Conservation (phyloP, 1,140 invertebrate species). For the Leptopilina boulardi region DNA sequence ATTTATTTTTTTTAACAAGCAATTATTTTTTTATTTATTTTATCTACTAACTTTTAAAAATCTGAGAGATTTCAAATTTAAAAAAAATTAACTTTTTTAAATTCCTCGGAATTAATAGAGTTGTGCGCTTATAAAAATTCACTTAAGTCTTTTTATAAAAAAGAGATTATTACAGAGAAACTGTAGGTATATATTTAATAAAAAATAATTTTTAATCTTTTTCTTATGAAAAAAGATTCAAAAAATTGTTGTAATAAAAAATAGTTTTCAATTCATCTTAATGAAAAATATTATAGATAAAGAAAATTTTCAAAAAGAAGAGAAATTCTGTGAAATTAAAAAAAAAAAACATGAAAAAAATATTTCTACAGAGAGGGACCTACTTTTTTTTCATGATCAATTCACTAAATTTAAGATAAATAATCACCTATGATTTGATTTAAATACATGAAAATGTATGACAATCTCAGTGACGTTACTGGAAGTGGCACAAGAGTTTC, state of each 20-base stretch:
- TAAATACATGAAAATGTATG: too few relatives aligned
- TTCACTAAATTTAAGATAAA: background rate
- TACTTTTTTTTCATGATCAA: constrained; percentile 10
- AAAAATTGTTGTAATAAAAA: background rate
- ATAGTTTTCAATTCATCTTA: background rate
- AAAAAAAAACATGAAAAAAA: background rate
- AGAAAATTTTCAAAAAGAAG: background rate
- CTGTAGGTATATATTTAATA: too few relatives aligned
- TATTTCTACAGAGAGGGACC: background rate
- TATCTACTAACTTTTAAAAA: background rate
- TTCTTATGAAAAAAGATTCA: background rate
- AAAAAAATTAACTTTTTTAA: background rate
- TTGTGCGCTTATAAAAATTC: background rate
- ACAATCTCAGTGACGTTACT: background rate
- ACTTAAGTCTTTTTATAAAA: background rate
- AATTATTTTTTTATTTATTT: background rate
- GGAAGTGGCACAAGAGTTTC: background rate
- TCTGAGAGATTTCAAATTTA: background rate
- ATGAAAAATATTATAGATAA: too few relatives aligned
- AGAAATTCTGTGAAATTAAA: too few relatives aligned
- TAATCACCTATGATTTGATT: background rate
- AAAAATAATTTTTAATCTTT: background rate
- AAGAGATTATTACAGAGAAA: background rate
- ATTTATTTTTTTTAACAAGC: background rate
- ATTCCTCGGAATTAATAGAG: background rate